These are phyloP conservation scores for Pelecanoides urinatrix DNA, from an alignment of 2,113 vertebrate species.

Conservation along the genomic window DNA sequence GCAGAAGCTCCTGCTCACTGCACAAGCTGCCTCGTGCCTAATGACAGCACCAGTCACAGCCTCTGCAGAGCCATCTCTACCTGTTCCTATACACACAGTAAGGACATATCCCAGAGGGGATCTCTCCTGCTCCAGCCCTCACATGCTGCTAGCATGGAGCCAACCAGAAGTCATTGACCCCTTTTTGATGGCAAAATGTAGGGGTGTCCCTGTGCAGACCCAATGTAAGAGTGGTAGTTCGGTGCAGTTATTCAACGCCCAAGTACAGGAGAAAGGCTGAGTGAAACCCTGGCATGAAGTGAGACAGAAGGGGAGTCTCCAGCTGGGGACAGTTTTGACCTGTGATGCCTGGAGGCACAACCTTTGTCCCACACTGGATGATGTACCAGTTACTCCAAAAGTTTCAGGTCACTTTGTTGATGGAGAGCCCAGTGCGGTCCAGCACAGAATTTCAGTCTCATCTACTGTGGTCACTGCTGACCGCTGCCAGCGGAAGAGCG, in stretches of 20 bases:
- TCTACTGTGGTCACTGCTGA: background rate
- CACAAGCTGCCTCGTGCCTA: background rate
- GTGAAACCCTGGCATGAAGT: background rate
- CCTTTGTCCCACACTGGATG: background rate
- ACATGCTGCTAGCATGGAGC: background rate
- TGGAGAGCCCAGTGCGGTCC: background rate
- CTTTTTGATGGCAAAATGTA: background rate
- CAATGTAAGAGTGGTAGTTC: background rate
- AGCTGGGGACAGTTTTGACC: background rate
- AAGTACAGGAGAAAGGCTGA: background rate
- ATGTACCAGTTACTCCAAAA: background rate
- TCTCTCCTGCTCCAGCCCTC: background rate
- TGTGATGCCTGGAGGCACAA: background rate
- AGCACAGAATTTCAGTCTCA: background rate
- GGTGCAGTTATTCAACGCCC: background rate
- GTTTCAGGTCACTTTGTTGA: background rate
- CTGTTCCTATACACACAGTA: background rate
- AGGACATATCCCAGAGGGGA: fast-evolving
- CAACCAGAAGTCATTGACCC: background rate
- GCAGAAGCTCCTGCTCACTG: background rate
- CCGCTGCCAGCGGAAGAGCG: fast-evolving
- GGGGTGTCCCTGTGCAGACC: background rate
- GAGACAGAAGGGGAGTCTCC: background rate
- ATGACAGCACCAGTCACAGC: background rate
- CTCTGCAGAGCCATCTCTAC: background rate